Evolutionary conservation across 2,888 invertebrate genomes (phyloP).

Genomic region (Caenorhabditis auriculariae): DNA sequence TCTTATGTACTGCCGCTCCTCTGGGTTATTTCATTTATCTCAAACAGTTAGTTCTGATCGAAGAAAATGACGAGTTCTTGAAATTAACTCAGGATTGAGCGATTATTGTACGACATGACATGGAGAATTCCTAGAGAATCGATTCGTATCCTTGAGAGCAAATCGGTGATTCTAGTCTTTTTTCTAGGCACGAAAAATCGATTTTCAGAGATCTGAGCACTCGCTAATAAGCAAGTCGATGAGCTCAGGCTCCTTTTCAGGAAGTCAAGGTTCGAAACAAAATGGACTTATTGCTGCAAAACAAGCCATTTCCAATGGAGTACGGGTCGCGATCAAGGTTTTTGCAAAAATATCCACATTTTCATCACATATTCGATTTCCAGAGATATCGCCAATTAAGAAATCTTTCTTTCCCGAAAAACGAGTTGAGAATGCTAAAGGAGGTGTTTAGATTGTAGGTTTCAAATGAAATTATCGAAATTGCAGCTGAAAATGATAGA

Average conservation of each 20-base stretch:
- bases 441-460: slow-evolving; percentile 28
- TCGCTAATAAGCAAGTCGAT: slow-evolving; percentile 51
- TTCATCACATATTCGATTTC: background rate
- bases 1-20: slow-evolving; percentile 41
- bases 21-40: slow-evolving; percentile 55
- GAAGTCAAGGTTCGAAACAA: slow-evolving; percentile 50
- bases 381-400: slow-evolving; percentile 54
- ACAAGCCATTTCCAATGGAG: slow-evolving; percentile 59
- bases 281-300: slow-evolving; percentile 54
- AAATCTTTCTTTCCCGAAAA: slow-evolving; percentile 55
- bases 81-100: slow-evolving; percentile 46
- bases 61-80: background rate
- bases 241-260: slow-evolving; percentile 49
- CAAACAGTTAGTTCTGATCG: slow-evolving; percentile 47
- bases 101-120: slow-evolving; percentile 60
- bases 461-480: background rate
- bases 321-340: slow-evolving; percentile 53
- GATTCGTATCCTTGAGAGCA: slow-evolving; percentile 24
- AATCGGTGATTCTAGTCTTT: slow-evolving; percentile 17
- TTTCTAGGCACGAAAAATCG: background rate
- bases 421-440: slow-evolving; percentile 50
- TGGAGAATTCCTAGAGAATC: slow-evolving; percentile 60
- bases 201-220: slow-evolving; percentile 50
- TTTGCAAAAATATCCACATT: background rate
- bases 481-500: slow-evolving; percentile 55